These are phyloP conservation scores for Caenorhabditis sulstoni DNA, from an alignment of 2,888 invertebrate genomes.

Conservation along the genomic window DNA sequence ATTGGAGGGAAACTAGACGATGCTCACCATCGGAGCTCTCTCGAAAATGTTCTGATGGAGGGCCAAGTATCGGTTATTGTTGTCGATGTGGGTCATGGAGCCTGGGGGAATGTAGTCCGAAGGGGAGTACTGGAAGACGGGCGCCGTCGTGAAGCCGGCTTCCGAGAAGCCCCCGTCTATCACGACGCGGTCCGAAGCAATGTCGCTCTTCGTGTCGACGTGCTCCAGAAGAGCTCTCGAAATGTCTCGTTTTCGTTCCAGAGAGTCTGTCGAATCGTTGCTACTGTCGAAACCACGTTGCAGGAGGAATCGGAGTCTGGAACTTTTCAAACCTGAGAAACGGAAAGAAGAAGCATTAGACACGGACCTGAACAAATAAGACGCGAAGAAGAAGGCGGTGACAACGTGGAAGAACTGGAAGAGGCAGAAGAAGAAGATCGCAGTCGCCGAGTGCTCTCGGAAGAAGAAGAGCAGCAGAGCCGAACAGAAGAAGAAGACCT, in stretches of 20 bases:
- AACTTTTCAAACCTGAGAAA: too few species aligned
- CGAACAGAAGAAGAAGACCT: slow-evolving; percentile 59
- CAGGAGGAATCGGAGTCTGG: slow-evolving; percentile 58
- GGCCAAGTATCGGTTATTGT: slow-evolving; percentile 39
- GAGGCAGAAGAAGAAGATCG: slow-evolving; percentile 55
- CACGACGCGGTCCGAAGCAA: slow-evolving; percentile 39
- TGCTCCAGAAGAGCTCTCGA: slow-evolving; percentile 67
- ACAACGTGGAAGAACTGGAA: slow-evolving; percentile 59
- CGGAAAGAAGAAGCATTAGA: too few species aligned
- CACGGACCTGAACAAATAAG: slow-evolving; percentile 62
- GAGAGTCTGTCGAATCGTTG: slow-evolving; percentile 61
- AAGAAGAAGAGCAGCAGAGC: slow-evolving; percentile 61
- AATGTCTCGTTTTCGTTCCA: slow-evolving; percentile 68
- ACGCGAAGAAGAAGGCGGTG: slow-evolving; percentile 60
- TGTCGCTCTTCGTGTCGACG: slow-evolving; percentile 54
- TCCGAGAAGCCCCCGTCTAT: slow-evolving; percentile 56
- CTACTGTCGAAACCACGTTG: slow-evolving; percentile 49
- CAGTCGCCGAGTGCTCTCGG: slow-evolving; percentile 58
- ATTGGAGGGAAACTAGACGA: slow-evolving; percentile 53
- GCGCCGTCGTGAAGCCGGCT: slow-evolving; percentile 39
- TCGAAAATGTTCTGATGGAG: slow-evolving; percentile 65
- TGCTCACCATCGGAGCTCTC: slow-evolving; percentile 69
- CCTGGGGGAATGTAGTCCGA: slow-evolving; percentile 43
- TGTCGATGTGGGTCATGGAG: slow-evolving; percentile 41
- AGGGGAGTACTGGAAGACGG: slow-evolving; percentile 42